phyloP scores from a whole-genome alignment of 1,140 invertebrate genomes.

The Micrasema minimum region DNA sequence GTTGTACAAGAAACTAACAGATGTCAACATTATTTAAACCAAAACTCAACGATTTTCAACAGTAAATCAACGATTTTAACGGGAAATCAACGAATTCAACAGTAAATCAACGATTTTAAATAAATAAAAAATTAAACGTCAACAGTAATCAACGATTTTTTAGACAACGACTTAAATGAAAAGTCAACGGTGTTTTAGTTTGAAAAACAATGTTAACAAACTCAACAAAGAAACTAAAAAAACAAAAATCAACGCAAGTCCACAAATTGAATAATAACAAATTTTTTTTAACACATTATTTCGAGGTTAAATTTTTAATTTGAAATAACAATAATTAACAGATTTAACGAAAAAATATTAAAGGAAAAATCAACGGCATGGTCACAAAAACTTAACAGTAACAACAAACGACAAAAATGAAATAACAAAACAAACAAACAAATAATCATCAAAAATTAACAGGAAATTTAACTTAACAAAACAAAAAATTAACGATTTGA shows the following conservation, averaged over 20 bases:
- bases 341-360: too few species aligned
- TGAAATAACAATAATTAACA: too few species aligned
- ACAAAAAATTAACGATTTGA: too few species aligned
- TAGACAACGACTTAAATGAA: slow-evolving; percentile 3
- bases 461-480: background rate
- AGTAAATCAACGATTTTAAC: slow-evolving; percentile 16
- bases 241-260: background rate
- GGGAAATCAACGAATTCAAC: slow-evolving; percentile 9
- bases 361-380: slow-evolving; percentile 4
- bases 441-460: background rate
- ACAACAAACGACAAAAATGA: background rate
- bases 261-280: too few species aligned
- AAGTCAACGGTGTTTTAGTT: background rate
- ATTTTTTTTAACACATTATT: too few species aligned
- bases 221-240: background rate
- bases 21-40: slow-evolving; percentile 1
- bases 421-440: background rate
- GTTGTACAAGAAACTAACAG: slow-evolving; percentile 2
- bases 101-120: slow-evolving; percentile 14
- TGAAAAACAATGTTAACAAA: background rate
- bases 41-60: slow-evolving; percentile 14
- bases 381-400: too few species aligned
- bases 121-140: background rate
- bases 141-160: slow-evolving; percentile 1
- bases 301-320: too few species aligned